Evolutionary conservation across 2,888 invertebrate genomes (phyloP).

Genomic region (Stenodera caucasica): DNA sequence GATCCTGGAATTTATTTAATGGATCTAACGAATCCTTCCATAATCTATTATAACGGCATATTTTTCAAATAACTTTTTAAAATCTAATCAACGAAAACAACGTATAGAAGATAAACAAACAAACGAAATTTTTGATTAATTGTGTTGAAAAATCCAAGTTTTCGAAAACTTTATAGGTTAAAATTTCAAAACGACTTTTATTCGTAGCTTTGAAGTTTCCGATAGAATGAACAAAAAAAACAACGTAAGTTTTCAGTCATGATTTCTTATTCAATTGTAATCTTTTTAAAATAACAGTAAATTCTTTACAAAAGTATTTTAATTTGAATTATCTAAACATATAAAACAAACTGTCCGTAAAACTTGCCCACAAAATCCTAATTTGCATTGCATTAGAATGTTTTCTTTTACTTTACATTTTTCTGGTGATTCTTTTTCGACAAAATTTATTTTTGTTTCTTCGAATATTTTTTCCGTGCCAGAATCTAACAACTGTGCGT

Average conservation of each 20-base stretch:
- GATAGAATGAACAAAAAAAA: slow-evolving; percentile 16
- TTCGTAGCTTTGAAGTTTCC: slow-evolving; percentile 20
- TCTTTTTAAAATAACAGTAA: slow-evolving; percentile 38
- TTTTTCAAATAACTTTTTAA: not conserved
- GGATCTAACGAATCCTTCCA: slow-evolving; percentile 9
- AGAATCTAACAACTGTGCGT: slow-evolving; percentile 17
- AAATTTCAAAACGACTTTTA: slow-evolving; percentile 9
- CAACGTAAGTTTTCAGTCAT: slow-evolving; percentile 25
- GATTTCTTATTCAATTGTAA: slow-evolving; percentile 31
- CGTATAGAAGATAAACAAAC: not conserved
- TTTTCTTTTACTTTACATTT: slow-evolving; percentile 37
- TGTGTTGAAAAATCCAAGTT: not conserved
- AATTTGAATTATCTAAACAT: slow-evolving; percentile 40
- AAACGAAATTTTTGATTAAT: not conserved
- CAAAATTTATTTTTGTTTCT: slow-evolving; percentile 26
- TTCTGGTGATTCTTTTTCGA: slow-evolving; percentile 25
- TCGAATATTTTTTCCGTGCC: slow-evolving; percentile 29
- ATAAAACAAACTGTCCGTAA: slow-evolving; percentile 28
- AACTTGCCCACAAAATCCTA: slow-evolving; percentile 32
- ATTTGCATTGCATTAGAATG: slow-evolving; percentile 42
- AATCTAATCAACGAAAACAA: not conserved
- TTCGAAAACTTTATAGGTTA: not conserved
- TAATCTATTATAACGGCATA: not conserved
- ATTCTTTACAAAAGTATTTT: slow-evolving; percentile 35
- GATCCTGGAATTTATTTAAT: slow-evolving; percentile 22